phyloP scores from a whole-genome alignment of 2,113 vertebrate genomes.

The Crotalus helleri region DNA sequence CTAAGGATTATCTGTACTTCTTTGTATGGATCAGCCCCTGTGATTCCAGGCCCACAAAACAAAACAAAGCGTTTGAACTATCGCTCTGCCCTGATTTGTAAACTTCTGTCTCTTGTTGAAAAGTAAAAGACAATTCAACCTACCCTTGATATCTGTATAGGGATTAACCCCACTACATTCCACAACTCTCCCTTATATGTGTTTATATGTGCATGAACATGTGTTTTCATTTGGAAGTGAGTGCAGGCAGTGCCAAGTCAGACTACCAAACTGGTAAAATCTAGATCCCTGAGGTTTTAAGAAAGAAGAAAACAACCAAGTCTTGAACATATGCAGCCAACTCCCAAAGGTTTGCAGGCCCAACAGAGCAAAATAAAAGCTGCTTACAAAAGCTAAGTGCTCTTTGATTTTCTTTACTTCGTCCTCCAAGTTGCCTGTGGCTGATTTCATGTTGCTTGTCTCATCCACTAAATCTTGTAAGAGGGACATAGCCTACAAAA shows the following conservation, averaged over 20 bases:
- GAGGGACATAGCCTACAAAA: slow-evolving; percentile 57
- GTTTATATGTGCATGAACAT: not conserved
- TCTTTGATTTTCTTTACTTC: slow-evolving; percentile 51
- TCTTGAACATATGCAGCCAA: not conserved
- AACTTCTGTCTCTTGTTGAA: not conserved
- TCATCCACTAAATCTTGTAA: slow-evolving; percentile 65
- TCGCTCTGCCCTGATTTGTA: not conserved
- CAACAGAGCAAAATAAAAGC: not conserved
- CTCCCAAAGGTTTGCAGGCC: too few relatives aligned
- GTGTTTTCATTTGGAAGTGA: not conserved
- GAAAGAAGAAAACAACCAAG: not conserved
- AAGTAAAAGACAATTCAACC: not conserved
- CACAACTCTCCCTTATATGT: not conserved
- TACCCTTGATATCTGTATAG: not conserved
- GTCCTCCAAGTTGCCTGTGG: slow-evolving; percentile 42
- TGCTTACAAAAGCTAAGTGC: slow-evolving; percentile 13
- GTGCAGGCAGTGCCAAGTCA: not conserved
- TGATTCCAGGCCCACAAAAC: not conserved
- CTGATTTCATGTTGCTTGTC: slow-evolving; percentile 49
- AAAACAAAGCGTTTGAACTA: not conserved
- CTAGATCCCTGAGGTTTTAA: not conserved
- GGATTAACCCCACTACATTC: not conserved
- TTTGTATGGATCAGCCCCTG: not conserved
- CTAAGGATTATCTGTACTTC: not conserved
- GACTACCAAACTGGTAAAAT: not conserved